Evolutionary conservation across 2,113 vertebrate species (phyloP).

Genomic region (Equus przewalskii): DNA sequence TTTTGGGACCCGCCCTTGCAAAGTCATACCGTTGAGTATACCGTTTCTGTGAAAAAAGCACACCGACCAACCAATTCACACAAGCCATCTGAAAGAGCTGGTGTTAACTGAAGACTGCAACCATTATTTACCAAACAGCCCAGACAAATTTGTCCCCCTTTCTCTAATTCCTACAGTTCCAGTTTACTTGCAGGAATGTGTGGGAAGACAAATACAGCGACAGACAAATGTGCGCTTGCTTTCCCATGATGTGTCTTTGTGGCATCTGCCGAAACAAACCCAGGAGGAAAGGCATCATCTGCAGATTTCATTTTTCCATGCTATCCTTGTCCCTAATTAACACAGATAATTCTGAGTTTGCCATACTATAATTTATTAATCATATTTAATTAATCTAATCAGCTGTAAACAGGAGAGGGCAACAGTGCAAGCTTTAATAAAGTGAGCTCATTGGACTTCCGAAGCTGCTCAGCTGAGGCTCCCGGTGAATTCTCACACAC

Average conservation of each 20-base stretch:
- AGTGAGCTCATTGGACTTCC: neutral
- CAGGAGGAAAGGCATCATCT: neutral
- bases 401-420: constrained; percentile 62
- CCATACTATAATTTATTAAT: constrained; percentile 62
- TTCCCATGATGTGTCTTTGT: neutral
- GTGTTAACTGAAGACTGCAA: neutral
- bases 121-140: neutral
- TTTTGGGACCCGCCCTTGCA: neutral
- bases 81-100: neutral
- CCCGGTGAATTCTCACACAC: neutral
- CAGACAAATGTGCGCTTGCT: neutral
- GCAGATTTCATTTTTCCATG: constrained; percentile 8
- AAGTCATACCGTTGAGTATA: neutral
- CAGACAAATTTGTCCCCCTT: neutral
- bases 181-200: neutral
- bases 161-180: neutral
- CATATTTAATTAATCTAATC: constrained; percentile 67
- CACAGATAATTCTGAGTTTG: constrained; percentile 64
- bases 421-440: constrained; percentile 64
- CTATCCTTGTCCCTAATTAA: constrained; percentile 42
- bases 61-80: neutral
- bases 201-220: neutral
- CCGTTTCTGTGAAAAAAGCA: neutral
- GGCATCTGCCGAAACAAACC: neutral
- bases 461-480: neutral